phyloP scores from a whole-genome alignment of 2,113 vertebrate species.

The Cephalopterus ornatus region DNA sequence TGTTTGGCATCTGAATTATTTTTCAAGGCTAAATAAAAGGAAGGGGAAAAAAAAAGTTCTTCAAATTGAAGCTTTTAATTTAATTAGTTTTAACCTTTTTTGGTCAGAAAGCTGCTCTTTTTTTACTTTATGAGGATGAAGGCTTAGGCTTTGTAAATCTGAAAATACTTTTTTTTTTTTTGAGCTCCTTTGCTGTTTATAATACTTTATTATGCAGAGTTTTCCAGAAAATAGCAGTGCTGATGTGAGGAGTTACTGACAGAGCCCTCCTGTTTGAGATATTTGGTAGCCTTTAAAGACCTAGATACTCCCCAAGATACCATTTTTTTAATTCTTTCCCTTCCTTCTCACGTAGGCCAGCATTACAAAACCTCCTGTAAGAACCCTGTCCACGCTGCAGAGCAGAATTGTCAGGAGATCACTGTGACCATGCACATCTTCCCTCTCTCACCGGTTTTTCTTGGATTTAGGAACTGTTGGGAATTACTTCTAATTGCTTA shows the following conservation, averaged over 20 bases:
- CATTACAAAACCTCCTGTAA: neutral
- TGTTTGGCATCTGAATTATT: conserved; percentile 17
- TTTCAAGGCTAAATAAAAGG: conserved; percentile 42
- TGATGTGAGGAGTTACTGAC: neutral
- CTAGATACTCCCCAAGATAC: neutral
- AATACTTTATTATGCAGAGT: neutral
- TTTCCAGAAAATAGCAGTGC: neutral
- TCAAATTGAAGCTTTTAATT: neutral
- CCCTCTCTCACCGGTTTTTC: neutral
- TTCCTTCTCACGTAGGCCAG: neutral
- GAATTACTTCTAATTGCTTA: neutral
- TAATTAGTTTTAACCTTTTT: conserved; percentile 17
- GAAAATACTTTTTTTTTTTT: neutral
- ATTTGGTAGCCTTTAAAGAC: neutral
- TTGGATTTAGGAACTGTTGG: neutral
- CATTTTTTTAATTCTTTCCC: neutral
- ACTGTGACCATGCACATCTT: neutral
- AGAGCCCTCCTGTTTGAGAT: neutral
- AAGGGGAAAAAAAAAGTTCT: neutral
- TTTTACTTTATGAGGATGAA: neutral
- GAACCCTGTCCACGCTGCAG: neutral
- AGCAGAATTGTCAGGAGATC: neutral
- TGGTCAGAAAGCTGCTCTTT: neutral
- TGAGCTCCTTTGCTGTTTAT: neutral
- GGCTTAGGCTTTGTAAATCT: neutral